Evolutionary conservation across 2,888 invertebrate genomes (phyloP), one percentile per base, ranked within the genome.

Genomic region (Pyrrhia umbra): DNA sequence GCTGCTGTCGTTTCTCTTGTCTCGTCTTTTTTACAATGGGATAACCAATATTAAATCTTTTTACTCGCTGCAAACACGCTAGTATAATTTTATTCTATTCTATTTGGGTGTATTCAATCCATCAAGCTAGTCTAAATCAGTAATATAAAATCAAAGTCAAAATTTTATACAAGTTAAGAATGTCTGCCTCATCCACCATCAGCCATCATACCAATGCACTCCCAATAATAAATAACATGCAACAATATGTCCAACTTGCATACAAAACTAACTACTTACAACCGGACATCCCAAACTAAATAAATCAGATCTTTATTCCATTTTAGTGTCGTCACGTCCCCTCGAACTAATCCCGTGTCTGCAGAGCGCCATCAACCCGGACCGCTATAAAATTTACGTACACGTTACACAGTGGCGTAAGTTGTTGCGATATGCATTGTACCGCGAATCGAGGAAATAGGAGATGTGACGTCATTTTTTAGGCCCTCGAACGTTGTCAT

Each of bases 321-420:
- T 39, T 47, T 43, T 25, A 57, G 15, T 9, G 25, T n/a, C 25
- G 42, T 37, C 42, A 6, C 46, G 47, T 45, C n/a, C 50, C 25
- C 51, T 75, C 20, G 18, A 64, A 71, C 50, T 64, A 54, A 76
- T 71, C 72, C 72, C 65, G 71, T 58, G 58, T 72, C 39, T 25
- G 15, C 23, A 62, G 43, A 18, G 34, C 25, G 51, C 71, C 71
- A 76, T 71, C 57, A 58, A n/a, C 46, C 25, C 46, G 46, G 43
- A 30, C 42, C 46, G 50, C 37, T 50, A 76, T 76, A 58, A 72
- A 71, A 76, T 71, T 42, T 63, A 76, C 57, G 51, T 27, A 39
- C 57, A 25, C 18, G 43, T 68, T 54, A 75, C 40, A 57, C 37
- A 50, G 51, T 55, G 46, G 50, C 43, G 34, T 39, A 49, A 55